Evolutionary conservation across 1,140 invertebrate species (phyloP), one percentile per base, ranked within the genome.

Genomic region (Neodiprion fabricii): DNA sequence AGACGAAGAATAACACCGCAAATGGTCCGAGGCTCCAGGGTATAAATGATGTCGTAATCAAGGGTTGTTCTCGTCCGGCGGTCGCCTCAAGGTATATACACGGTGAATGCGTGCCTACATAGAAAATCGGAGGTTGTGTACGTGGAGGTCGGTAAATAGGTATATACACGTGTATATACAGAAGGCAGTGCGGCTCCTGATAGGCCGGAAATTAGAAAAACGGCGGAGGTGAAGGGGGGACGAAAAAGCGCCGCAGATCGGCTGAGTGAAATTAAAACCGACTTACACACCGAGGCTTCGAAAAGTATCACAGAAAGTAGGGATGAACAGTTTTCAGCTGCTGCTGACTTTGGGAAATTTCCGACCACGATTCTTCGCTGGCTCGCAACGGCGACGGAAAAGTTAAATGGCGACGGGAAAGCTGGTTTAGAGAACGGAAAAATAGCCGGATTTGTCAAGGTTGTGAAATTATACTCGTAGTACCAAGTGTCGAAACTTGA

Each of bases 151-250:
- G 28, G 28, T 40, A 40, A 40, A 40, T 40, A 5, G 28, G 28
- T 40, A 40, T 40, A 2, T 40, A 40, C 5, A 40, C 28, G 5
- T 3, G 28, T 40, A 40, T 40, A 40, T 40, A 40, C 28, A 40
- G 28, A 9, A 61, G 53, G 53, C 7, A 61, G 14, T 61, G 53
- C n/a, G 53, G 53, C 53, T 61, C 53, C 53, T 61, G 53, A 61
- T 61, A 17, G 53, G 4, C 53, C 53, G 53, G 53, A 61, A 61
- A 61, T 61, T 61, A 61, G 53, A 61, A 61, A 61, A 61, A 61
- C 53, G 53, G 11, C 53, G 53, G 11, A 4, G 53, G 53, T 7
- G 53, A 5, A 40, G 28, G 28, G 28, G 17, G 17, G 17, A 21
- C 17, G 17, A 21, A 21, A 21, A 21, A 21, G 0, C 28, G 28